A percentile compares a stretch with the other conserved stretches of the same genome.
Conservation (phyloP, 2,113 vertebrate genomes). For the Cyanoderma ruficeps region DNA sequence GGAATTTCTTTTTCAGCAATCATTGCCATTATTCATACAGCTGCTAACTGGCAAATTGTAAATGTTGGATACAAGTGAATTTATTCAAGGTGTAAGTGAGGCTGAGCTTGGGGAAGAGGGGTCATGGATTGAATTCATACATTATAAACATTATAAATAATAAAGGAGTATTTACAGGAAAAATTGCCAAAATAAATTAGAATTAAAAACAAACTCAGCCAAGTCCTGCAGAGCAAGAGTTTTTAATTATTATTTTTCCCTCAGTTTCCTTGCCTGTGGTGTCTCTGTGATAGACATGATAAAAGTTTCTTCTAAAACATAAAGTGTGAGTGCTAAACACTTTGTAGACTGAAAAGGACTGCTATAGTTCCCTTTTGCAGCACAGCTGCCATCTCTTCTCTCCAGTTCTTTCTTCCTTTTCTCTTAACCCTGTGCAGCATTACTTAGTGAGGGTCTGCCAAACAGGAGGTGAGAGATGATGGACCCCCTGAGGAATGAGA, state of each 20-base stretch:
- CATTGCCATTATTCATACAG: neutral
- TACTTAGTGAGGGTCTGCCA: constrained; percentile 54
- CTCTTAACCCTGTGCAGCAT: constrained; percentile 36
- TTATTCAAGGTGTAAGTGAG: neutral
- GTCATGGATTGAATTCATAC: neutral
- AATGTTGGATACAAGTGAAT: neutral
- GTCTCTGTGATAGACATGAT: neutral
- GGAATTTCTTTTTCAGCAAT: neutral
- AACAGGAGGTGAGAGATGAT: constrained; percentile 69
- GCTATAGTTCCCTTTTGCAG: neutral
- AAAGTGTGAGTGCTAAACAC: constrained; percentile 11
- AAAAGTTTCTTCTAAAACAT: constrained; percentile 34
- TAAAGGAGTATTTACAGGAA: neutral
- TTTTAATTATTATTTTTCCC: constrained; percentile 14
- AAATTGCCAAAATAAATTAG: neutral
- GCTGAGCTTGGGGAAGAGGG: neutral
- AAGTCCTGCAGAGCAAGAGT: neutral
- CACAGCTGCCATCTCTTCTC: constrained; percentile 25
- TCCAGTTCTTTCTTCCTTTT: constrained; percentile 26
- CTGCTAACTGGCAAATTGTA: neutral
- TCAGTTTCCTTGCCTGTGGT: constrained; percentile 1
- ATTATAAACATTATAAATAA: neutral
- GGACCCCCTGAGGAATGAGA: constrained; percentile 68
- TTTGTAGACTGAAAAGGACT: neutral
- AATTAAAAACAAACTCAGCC: neutral